phyloP scores from a whole-genome alignment of 2,797 vertebrate genomes.

The Gymnoscopelus microlampas region DNA sequence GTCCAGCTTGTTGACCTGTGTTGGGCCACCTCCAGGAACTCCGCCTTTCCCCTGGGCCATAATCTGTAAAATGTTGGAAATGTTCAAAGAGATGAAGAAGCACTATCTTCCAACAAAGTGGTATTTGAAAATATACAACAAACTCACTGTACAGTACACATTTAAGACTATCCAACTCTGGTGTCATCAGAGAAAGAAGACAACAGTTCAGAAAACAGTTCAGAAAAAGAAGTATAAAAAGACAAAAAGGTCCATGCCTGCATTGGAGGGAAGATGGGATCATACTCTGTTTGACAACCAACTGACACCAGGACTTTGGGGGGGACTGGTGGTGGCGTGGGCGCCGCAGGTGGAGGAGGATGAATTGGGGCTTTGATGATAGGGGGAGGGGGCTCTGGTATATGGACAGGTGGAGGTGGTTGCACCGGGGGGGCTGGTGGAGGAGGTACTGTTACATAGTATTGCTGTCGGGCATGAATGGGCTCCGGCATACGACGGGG shows the following conservation, averaged over 20 bases:
- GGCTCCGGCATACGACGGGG: slow-evolving; percentile 40
- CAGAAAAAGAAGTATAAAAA: slow-evolving; percentile 40
- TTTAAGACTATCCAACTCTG: neutral
- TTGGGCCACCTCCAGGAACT: slow-evolving; percentile 79
- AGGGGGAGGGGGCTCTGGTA: slow-evolving; percentile 59
- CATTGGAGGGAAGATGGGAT: slow-evolving; percentile 82
- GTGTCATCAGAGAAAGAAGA: neutral
- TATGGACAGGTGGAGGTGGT: slow-evolving; percentile 48
- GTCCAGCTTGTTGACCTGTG: slow-evolving; percentile 95
- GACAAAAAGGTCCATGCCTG: slow-evolving; percentile 82
- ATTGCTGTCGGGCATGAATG: slow-evolving; percentile 47
- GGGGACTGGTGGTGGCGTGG: slow-evolving; percentile 45
- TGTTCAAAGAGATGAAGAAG: slow-evolving; percentile 41
- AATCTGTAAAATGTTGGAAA: slow-evolving; percentile 78
- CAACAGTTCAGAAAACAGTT: slow-evolving; percentile 9
- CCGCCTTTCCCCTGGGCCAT: slow-evolving; percentile 90
- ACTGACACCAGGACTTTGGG: slow-evolving; percentile 85
- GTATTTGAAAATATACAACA: slow-evolving; percentile 1
- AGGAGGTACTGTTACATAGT: slow-evolving; percentile 55
- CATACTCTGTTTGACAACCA: slow-evolving; percentile 91
- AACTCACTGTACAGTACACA: slow-evolving; percentile 1
- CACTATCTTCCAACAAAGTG: neutral
- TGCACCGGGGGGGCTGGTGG: slow-evolving; percentile 54
- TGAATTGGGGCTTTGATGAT: slow-evolving; percentile 52
- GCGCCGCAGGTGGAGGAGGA: slow-evolving; percentile 66